These are phyloP conservation scores for Drosophila borborema DNA, from an alignment of 2,888 invertebrate genomes.

Conservation along the genomic window DNA sequence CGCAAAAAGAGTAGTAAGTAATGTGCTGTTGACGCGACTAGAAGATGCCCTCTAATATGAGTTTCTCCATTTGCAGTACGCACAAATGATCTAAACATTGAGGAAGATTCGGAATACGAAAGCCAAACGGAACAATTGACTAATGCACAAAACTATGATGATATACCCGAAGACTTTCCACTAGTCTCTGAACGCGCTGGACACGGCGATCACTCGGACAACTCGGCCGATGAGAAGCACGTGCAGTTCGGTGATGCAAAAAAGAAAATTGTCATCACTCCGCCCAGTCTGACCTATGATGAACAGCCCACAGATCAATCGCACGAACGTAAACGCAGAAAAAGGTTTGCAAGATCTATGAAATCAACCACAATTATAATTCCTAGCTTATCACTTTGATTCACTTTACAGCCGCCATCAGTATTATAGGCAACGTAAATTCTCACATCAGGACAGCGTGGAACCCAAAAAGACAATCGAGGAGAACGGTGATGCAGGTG, in stretches of 20 bases:
- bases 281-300: conserved; percentile 82
- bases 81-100: conserved; percentile 83
- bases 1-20: conserved; percentile 75
- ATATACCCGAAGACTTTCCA: conserved; percentile 85
- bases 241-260: conserved; percentile 86
- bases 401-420: conserved; percentile 87
- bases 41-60: neutral
- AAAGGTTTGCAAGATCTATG: conserved; percentile 77
- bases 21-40: neutral
- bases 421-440: conserved; percentile 90
- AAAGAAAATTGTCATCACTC: conserved; percentile 83
- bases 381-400: neutral
- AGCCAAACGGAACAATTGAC: conserved; percentile 82
- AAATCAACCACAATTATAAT: neutral
- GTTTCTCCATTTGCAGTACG: conserved; percentile 71
- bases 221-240: conserved; percentile 85
- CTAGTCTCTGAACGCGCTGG: conserved; percentile 85
- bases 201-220: conserved; percentile 85
- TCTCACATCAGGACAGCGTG: conserved; percentile 91
- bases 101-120: conserved; percentile 84
- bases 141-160: conserved; percentile 83
- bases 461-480: conserved; percentile 83
- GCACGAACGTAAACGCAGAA: conserved; percentile 86
- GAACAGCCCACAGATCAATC: conserved; percentile 84
- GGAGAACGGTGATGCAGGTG: conserved; percentile 83